These are phyloP conservation scores for Habrosyne pyritoides DNA, from an alignment of 2,888 invertebrate genomes.

Conservation along the genomic window DNA sequence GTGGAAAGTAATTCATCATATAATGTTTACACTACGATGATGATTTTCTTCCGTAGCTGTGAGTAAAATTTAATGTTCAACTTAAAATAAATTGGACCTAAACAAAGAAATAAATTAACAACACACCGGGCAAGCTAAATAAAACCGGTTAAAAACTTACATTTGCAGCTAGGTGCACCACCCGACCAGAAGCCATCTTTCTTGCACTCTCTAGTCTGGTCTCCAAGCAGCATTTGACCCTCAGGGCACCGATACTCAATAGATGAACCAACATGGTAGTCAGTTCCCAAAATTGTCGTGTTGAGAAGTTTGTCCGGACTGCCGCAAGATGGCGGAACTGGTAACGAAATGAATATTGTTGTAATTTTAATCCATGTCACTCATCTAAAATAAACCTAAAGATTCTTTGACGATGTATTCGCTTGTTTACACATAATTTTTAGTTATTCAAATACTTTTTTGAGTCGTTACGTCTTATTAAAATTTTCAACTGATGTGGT, in stretches of 20 bases:
- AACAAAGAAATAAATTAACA: too few relatives aligned
- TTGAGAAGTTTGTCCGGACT: constrained; percentile 93
- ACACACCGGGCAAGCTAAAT: too few relatives aligned
- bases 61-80: too few relatives aligned
- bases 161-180: constrained; percentile 92
- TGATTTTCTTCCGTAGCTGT: too few relatives aligned
- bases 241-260: constrained; percentile 92
- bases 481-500: too few relatives aligned
- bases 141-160: too few relatives aligned
- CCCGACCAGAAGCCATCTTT: constrained; percentile 93
- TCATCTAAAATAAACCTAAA: background rate
- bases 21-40: too few relatives aligned
- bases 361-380: too few relatives aligned
- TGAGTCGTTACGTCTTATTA: too few relatives aligned
- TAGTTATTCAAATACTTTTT: background rate
- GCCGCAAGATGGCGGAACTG: constrained; percentile 93
- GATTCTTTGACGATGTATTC: background rate
- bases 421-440: background rate
- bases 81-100: too few relatives aligned
- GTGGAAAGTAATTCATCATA: too few relatives aligned
- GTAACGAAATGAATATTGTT: constrained; percentile 28
- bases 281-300: constrained; percentile 89
- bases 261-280: constrained; percentile 86
- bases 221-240: constrained; percentile 91
- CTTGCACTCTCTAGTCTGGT: constrained; percentile 86